A percentile compares a stretch with the other conserved stretches of the same genome.
Evolutionary conservation across 2,888 invertebrate species (phyloP).

Genomic region (Xestia c-nigrum): DNA sequence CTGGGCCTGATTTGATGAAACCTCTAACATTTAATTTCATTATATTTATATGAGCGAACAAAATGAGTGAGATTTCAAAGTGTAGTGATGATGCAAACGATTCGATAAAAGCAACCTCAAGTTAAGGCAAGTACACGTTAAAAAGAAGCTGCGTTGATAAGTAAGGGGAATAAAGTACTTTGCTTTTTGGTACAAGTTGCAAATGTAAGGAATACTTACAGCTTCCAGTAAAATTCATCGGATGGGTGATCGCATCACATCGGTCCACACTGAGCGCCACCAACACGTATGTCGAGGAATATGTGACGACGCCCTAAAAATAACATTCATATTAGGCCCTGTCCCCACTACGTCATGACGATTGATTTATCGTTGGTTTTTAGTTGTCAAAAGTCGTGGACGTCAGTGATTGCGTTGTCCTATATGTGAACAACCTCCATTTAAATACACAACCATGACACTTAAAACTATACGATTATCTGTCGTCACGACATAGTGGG

Average conservation of each 20-base stretch:
- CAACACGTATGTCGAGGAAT: constrained; percentile 97
- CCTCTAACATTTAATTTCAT: not conserved
- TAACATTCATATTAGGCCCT: no score
- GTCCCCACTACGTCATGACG: no score
- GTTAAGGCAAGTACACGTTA: not conserved
- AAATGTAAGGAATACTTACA: constrained; percentile 92
- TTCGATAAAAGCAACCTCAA: not conserved
- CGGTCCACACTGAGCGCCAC: constrained; percentile 98
- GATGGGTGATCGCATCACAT: constrained; percentile 98
- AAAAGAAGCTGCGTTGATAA: not conserved
- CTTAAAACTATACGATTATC: no score
- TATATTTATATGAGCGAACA: not conserved
- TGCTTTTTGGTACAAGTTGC: not conserved
- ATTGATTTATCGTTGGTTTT: no score
- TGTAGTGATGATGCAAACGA: no score
- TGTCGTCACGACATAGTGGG: no score
- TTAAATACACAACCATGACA: no score
- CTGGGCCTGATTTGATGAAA: not conserved
- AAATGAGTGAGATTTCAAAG: not conserved
- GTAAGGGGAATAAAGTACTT: not conserved
- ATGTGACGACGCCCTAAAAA: constrained; percentile 95
- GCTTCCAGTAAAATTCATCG: constrained; percentile 98
- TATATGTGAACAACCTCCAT: no score
- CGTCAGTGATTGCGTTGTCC: no score
- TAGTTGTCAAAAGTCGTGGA: no score